Conservation (phyloP, 2,797 vertebrate species). For the Petrocephalus sullivani region DNA sequence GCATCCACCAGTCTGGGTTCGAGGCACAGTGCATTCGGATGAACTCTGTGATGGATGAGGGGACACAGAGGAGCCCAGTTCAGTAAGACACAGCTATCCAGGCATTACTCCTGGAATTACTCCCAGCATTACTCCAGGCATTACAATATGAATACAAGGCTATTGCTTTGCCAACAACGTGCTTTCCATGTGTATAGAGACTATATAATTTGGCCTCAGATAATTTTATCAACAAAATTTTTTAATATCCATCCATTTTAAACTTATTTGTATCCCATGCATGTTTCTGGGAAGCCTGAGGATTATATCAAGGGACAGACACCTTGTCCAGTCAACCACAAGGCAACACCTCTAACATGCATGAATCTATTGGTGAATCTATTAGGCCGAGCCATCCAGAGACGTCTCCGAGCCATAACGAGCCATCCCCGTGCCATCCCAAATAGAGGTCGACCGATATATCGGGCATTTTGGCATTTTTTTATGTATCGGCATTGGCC, state of each 20-base stretch:
- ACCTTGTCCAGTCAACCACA: neutral
- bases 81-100: neutral
- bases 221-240: neutral
- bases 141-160: neutral
- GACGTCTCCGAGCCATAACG: neutral
- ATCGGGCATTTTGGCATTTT: too few relatives aligned
- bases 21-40: constrained; percentile 98
- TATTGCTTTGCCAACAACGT: neutral
- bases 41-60: constrained; percentile 70
- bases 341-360: neutral
- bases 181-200: neutral
- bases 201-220: neutral
- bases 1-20: constrained; percentile 99
- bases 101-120: neutral
- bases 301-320: neutral
- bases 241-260: neutral
- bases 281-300: neutral
- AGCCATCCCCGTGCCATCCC: too few relatives aligned
- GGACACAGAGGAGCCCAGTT: neutral
- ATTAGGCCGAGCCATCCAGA: neutral
- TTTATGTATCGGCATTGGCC: too few relatives aligned
- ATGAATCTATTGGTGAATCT: neutral
- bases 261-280: neutral
- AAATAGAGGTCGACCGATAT: too few relatives aligned
- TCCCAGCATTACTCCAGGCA: neutral